These are phyloP conservation scores for Cromileptes altivelis DNA, from an alignment of 2,113 vertebrate species.

Conservation along the genomic window DNA sequence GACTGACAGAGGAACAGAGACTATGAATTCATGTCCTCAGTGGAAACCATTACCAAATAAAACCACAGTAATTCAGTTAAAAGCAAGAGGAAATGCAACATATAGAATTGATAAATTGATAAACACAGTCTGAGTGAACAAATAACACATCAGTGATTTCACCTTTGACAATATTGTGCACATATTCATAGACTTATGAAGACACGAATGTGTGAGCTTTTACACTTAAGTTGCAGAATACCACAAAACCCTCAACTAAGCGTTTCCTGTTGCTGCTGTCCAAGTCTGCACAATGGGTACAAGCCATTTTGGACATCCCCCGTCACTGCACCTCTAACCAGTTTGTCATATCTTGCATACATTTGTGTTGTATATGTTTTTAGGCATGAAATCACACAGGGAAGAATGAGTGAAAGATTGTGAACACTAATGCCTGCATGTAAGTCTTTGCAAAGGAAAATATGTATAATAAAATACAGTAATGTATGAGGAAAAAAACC, in stretches of 20 bases:
- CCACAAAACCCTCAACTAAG: conserved; percentile 4
- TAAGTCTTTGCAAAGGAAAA: not conserved
- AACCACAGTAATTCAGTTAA: too few species aligned
- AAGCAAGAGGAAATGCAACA: not conserved
- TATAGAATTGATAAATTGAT: too few species aligned
- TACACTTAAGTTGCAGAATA: not conserved
- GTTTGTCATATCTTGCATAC: not conserved
- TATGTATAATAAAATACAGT: not conserved
- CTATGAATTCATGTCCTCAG: not conserved
- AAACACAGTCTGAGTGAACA: not conserved
- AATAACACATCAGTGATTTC: not conserved
- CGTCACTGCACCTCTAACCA: not conserved
- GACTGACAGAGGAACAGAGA: conserved; percentile 58
- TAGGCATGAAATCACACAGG: not conserved
- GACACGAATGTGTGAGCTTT: not conserved
- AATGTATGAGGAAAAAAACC: not conserved
- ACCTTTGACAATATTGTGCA: not conserved
- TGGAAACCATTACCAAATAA: not conserved
- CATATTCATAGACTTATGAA: not conserved
- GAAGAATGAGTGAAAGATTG: not conserved
- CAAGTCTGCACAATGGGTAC: not conserved
- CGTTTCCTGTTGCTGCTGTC: conserved; percentile 56
- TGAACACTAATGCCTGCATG: not conserved
- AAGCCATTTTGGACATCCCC: not conserved
- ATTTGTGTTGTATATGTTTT: not conserved